Percentiles rank a stretch among this genome's conserved stretches.
These are phyloP conservation scores for Meloe dianella DNA, from an alignment of 2,888 invertebrate species.

Conservation along the genomic window DNA sequence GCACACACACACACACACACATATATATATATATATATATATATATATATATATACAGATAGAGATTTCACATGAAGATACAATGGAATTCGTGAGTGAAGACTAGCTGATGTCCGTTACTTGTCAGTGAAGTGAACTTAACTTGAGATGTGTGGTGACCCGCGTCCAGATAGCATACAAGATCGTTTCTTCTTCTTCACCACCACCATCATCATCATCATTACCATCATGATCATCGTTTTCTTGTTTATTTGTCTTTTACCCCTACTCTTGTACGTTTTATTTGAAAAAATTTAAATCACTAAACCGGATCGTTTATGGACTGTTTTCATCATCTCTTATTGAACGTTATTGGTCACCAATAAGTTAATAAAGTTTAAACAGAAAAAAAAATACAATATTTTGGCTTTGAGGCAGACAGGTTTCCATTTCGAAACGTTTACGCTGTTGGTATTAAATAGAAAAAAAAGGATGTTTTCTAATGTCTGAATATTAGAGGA, in stretches of 20 bases:
- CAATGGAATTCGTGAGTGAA: conserved; percentile 57
- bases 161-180: conserved; percentile 37
- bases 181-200: conserved; percentile 21
- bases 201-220: conserved; percentile 15
- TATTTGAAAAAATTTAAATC: conserved; percentile 20
- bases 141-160: conserved; percentile 46
- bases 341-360: conserved; percentile 16
- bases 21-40: too few relatives aligned
- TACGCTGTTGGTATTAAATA: not conserved
- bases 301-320: conserved; percentile 8
- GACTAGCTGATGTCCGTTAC: conserved; percentile 54
- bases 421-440: conserved; percentile 2
- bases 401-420: not conserved
- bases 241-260: not conserved
- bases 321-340: conserved; percentile 1
- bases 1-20: conserved; percentile 40
- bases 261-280: conserved; percentile 4
- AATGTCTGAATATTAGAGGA: not conserved
- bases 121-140: conserved; percentile 43
- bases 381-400: not conserved
- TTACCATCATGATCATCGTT: conserved; percentile 6
- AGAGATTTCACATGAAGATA: conserved; percentile 59
- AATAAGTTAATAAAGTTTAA: not conserved
- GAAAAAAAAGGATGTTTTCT: not conserved
- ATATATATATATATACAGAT: too few relatives aligned